Conservation (phyloP, 2,113 vertebrate genomes). For the Nerophis lumbriciformis region DNA sequence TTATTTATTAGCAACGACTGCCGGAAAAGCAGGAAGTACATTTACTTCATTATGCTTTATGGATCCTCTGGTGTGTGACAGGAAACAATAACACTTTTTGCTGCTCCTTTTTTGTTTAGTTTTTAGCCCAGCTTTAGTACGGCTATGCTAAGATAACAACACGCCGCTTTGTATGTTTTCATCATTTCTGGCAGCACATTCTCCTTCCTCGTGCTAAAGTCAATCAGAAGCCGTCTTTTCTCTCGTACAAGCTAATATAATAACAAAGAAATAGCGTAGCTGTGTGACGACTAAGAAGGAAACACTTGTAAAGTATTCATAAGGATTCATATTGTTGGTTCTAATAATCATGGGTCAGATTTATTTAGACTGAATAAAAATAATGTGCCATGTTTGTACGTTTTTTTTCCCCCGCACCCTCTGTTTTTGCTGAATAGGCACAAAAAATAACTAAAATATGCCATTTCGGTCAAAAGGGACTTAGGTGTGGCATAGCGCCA, state of each 20-base stretch:
- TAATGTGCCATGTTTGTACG: not conserved
- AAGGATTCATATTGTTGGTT: not conserved
- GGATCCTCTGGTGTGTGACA: no score
- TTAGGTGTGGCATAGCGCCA: no score
- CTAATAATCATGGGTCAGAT: not conserved
- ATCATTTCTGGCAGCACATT: not conserved
- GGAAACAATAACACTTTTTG: no score
- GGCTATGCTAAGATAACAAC: no score
- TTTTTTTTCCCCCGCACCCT: not conserved
- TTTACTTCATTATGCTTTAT: no score
- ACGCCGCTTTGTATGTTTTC: not conserved
- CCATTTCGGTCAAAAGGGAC: no score
- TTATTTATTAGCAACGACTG: not conserved
- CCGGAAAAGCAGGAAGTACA: conserved; percentile 34
- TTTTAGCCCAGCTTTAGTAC: not conserved
- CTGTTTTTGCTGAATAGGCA: no score
- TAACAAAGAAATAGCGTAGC: not conserved
- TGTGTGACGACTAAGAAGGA: not conserved
- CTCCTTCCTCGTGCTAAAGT: conserved; percentile 17
- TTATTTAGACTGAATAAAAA: not conserved
- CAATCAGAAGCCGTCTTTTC: conserved; percentile 19
- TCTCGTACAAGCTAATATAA: conserved; percentile 16
- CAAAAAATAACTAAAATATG: no score
- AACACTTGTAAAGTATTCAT: not conserved
- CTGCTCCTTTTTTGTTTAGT: no score